Percentiles rank a stretch among this genome's conserved stretches.
Evolutionary conservation across 2,113 vertebrate genomes (phyloP).

Genomic region (Lates calcarifer): DNA sequence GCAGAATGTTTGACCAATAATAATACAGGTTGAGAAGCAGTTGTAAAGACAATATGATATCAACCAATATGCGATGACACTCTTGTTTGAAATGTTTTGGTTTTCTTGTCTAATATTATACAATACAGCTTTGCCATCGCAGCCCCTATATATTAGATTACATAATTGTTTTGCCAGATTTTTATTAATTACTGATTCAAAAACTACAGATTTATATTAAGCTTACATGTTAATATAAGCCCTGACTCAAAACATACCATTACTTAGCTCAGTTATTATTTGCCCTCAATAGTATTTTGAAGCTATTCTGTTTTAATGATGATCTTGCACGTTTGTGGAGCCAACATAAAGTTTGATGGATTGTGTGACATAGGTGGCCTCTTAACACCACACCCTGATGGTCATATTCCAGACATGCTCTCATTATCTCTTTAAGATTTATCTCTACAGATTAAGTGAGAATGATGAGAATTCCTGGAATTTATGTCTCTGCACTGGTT

Average conservation of each 20-base stretch:
- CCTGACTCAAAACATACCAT: background rate
- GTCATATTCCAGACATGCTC: background rate
- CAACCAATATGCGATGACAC: background rate
- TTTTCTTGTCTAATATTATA: background rate
- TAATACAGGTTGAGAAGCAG: background rate
- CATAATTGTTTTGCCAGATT: background rate
- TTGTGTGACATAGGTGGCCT: background rate
- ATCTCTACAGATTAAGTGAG: constrained; percentile 27
- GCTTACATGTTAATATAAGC: background rate
- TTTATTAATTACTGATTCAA: background rate
- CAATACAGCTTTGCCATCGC: background rate
- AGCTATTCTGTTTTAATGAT: background rate
- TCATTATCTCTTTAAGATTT: constrained; percentile 4
- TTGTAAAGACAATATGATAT: background rate
- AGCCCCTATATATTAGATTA: background rate
- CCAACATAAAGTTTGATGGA: background rate
- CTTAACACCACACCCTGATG: constrained; percentile 12
- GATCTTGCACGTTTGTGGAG: background rate
- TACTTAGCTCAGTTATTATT: background rate
- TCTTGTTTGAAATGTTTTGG: background rate
- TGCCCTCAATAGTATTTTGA: background rate
- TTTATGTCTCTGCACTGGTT: background rate
- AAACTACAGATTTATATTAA: background rate
- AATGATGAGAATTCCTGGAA: constrained; percentile 32
- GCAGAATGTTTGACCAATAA: constrained; percentile 41